Evolutionary conservation across 2,797 vertebrate species (phyloP), one percentile per base, ranked within the genome.

Genomic region (Lutra lutra): DNA sequence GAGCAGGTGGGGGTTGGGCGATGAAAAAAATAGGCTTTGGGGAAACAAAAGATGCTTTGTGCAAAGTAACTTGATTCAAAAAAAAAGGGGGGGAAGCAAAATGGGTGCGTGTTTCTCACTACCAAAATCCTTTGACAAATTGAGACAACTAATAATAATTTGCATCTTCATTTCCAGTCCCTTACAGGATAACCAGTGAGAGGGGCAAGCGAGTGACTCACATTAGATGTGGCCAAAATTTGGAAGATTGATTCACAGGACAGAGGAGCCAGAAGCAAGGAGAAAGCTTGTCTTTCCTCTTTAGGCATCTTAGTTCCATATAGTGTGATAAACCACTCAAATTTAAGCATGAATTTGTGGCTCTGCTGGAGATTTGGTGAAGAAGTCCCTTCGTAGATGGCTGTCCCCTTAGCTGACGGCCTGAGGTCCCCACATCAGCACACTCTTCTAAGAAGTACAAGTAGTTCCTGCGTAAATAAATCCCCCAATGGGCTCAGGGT

Each of bases 11-110:
- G 14, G 62, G 23, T 18, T 23, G 14, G 38, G 51, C 9, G 51
- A 48, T 15, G 70, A 88, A 89, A 70, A 86, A 86, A 91, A 60
- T 0, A 90, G 20, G 29, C 54, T 85, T 35, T n/a, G 32, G 2
- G 54, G 43, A 96, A 97, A 29, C n/a, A 60, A 70, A 87, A 91
- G 64, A 96, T 87, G 60, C 72, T 38, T 68, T 21, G n/a, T 1
- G 8, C 60, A 38, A 0, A 56, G 43, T 60, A 60, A 97, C 62
- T 96, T 29, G 32, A 14, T 70, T 82, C 23, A 82, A 51, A 18
- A 54, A 56, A 56, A 58, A 54, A 64, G 7, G 32, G 10, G 10
- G 46, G 46, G 43, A 92, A 64, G 21, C 73, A 86, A 92, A 94
- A 29, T 3, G 1, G 10, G 21, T 27, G 2, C 0, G 1, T 27